Conservation (phyloP, 1,140 invertebrate species). For the Drosophila micromelanica region DNA sequence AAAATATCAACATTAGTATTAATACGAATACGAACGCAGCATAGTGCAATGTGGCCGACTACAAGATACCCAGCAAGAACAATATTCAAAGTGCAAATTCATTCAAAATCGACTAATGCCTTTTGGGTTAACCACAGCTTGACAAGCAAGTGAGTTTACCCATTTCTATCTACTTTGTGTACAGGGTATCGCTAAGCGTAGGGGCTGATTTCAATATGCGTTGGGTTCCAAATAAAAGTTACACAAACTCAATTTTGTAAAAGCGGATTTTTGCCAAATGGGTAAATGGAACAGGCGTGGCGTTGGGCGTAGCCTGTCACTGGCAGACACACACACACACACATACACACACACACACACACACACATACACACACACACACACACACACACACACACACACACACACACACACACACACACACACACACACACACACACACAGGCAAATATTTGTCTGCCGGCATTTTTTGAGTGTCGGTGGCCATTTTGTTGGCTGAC, state of each 20-base stretch:
- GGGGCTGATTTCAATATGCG: background rate
- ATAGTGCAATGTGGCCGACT: background rate
- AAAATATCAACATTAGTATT: constrained; percentile 24
- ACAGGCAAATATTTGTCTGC: constrained; percentile 32
- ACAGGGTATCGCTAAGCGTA: constrained; percentile 7
- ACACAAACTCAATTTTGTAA: constrained; percentile 69
- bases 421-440: constrained; percentile 15
- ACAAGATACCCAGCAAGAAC: background rate
- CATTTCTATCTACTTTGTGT: background rate
- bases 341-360: constrained; percentile 16
- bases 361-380: constrained; percentile 8
- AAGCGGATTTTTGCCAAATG: constrained; percentile 31
- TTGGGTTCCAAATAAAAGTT: constrained; percentile 51
- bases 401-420: constrained; percentile 9
- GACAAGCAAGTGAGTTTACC: background rate
- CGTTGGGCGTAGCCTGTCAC: constrained; percentile 2
- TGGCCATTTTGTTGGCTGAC: constrained; percentile 13
- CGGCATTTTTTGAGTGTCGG: constrained; percentile 17
- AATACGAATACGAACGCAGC: background rate
- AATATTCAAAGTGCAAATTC: background rate
- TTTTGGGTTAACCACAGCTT: background rate
- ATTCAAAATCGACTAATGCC: background rate
- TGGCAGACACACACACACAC: constrained; percentile 9
- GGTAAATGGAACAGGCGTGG: background rate
- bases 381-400: constrained; percentile 15